These are phyloP conservation scores for Drosophila chauvacae DNA, from an alignment of 1,140 invertebrate species.

Conservation along the genomic window DNA sequence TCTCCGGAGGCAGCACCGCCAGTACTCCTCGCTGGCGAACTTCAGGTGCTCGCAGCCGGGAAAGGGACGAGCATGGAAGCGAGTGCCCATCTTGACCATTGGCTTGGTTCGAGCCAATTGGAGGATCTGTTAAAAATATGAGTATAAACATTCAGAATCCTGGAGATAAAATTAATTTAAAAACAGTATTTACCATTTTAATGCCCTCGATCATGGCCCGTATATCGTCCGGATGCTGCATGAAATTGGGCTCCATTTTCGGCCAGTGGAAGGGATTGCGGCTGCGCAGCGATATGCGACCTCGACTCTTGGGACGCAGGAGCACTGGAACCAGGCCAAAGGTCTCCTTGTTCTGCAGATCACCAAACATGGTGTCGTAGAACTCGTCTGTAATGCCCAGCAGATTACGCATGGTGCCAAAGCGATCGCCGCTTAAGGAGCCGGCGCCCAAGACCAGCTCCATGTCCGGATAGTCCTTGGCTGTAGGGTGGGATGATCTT, in stretches of 20 bases:
- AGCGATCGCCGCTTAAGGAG: constrained; percentile 89
- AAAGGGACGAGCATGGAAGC: constrained; percentile 87
- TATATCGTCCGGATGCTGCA: constrained; percentile 88
- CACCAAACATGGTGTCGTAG: constrained; percentile 86
- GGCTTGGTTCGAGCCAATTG: constrained; percentile 87
- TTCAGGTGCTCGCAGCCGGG: constrained; percentile 87
- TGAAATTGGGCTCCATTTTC: constrained; percentile 91
- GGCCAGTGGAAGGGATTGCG: constrained; percentile 90
- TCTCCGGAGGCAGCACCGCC: constrained; percentile 89
- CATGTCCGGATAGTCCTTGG: constrained; percentile 88
- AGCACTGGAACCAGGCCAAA: constrained; percentile 90
- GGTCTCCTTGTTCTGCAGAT: constrained; percentile 84
- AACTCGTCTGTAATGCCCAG: constrained; percentile 88
- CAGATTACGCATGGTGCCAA: constrained; percentile 88
- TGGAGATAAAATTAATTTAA: background rate
- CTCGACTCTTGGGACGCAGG: constrained; percentile 90
- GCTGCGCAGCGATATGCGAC: constrained; percentile 88
- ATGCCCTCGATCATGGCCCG: constrained; percentile 89
- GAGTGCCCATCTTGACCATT: constrained; percentile 87
- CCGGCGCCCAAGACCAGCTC: constrained; percentile 91
- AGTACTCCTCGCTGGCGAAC: constrained; percentile 89
- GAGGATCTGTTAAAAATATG: constrained; percentile 85
- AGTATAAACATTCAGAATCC: no score
- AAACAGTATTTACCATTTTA: constrained; percentile 86
- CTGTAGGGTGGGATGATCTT: constrained; percentile 11